Evolutionary conservation across 2,113 vertebrate genomes (phyloP).

Genomic region (Crotalus helleri): DNA sequence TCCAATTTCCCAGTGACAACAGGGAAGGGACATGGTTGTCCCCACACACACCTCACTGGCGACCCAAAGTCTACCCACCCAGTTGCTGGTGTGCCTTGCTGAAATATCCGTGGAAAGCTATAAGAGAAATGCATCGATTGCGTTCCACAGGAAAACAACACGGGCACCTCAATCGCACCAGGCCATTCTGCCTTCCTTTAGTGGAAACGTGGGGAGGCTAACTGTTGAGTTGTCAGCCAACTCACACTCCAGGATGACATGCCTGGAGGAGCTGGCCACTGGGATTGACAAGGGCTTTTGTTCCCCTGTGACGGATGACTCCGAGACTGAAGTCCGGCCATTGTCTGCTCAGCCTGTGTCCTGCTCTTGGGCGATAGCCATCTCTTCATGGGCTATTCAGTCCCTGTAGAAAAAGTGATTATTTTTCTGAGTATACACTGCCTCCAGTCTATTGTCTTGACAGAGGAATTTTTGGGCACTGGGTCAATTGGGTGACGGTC

Average conservation of each 20-base stretch:
- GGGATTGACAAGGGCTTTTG: slow-evolving; percentile 79
- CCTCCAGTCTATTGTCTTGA: slow-evolving; percentile 54
- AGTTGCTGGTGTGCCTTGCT: neutral
- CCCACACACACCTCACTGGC: neutral
- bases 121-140: too few species aligned
- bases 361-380: slow-evolving; percentile 68
- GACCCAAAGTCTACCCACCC: neutral
- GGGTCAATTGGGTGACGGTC: neutral
- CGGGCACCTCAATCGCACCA: neutral
- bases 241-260: slow-evolving; percentile 53
- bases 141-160: neutral
- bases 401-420: slow-evolving; percentile 61
- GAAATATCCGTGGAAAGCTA: neutral
- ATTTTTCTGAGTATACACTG: slow-evolving; percentile 32
- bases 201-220: slow-evolving; percentile 41
- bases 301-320: slow-evolving; percentile 79
- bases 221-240: slow-evolving; percentile 53
- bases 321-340: slow-evolving; percentile 63
- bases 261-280: slow-evolving; percentile 69
- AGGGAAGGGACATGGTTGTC: neutral
- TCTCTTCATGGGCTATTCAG: slow-evolving; percentile 66
- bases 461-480: neutral
- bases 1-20: neutral
- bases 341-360: slow-evolving; percentile 67
- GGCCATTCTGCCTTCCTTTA: too few species aligned